Percentiles rank a stretch among this genome's conserved stretches.
These are phyloP conservation scores for Acyrthosiphon pisum DNA, from an alignment of 1,140 invertebrate genomes.

Conservation along the genomic window DNA sequence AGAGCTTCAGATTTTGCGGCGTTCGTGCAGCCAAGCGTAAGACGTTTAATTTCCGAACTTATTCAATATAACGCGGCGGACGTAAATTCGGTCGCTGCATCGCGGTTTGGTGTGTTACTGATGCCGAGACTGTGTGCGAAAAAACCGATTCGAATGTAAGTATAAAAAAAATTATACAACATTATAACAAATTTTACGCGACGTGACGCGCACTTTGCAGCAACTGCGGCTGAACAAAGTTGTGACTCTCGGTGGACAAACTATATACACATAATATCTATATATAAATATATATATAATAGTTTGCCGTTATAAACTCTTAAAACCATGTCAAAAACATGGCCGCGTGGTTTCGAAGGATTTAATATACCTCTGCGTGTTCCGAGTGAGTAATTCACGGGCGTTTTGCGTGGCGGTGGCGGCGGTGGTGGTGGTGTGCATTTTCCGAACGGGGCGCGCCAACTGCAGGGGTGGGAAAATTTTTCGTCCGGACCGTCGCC, in stretches of 20 bases:
- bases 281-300: background rate
- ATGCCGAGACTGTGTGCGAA: background rate
- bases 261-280: background rate
- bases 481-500: background rate
- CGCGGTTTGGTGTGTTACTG: conserved; percentile 10
- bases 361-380: background rate
- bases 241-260: background rate
- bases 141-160: background rate
- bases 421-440: background rate
- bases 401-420: background rate
- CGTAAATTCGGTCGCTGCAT: background rate
- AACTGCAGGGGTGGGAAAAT: background rate
- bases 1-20: background rate
- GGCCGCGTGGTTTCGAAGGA: background rate
- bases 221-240: background rate
- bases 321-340: conserved; percentile 1
- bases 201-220: background rate
- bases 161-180: background rate
- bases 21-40: background rate
- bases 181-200: background rate
- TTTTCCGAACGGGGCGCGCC: background rate
- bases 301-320: background rate
- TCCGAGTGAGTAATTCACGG: background rate
- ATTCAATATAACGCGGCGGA: background rate
- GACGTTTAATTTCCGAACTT: conserved; percentile 8